Evolutionary conservation across 2,113 vertebrate species (phyloP).

Genomic region (Phocoena phocoena): DNA sequence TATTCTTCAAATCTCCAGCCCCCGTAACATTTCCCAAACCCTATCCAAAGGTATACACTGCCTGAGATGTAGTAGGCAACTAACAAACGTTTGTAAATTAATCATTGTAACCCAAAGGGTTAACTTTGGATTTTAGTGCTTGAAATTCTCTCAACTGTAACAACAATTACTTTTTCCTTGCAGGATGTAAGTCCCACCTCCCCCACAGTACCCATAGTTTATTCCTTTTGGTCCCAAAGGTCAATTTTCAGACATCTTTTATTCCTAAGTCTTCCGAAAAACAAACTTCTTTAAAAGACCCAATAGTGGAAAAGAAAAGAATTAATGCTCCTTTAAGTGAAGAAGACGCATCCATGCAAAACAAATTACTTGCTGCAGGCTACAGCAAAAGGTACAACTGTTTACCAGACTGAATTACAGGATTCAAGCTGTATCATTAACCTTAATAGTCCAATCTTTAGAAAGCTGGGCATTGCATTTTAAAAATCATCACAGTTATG

Average conservation of each 20-base stretch:
- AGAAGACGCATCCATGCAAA: conserved; percentile 55
- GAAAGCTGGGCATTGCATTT: conserved; percentile 30
- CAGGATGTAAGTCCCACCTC: not conserved
- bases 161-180: not conserved
- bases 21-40: not conserved
- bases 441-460: not conserved
- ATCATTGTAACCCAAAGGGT: not conserved
- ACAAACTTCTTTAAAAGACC: conserved; percentile 39
- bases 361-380: conserved; percentile 60
- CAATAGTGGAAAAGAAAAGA: conserved; percentile 23
- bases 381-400: conserved; percentile 28
- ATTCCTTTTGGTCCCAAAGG: not conserved
- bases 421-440: not conserved
- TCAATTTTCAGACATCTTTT: conserved; percentile 50
- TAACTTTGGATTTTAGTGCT: not conserved
- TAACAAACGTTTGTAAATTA: not conserved
- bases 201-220: not conserved
- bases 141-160: conserved; percentile 27
- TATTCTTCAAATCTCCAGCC: not conserved
- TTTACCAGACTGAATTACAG: conserved; percentile 25
- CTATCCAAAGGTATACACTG: not conserved
- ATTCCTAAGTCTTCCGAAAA: conserved; percentile 54
- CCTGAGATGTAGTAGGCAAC: not conserved
- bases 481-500: conserved; percentile 8
- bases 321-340: conserved; percentile 63